Evolutionary conservation across 2,797 vertebrate species (phyloP), one percentile per base, ranked within the genome.

Genomic region (Craterocephalus amniculus): DNA sequence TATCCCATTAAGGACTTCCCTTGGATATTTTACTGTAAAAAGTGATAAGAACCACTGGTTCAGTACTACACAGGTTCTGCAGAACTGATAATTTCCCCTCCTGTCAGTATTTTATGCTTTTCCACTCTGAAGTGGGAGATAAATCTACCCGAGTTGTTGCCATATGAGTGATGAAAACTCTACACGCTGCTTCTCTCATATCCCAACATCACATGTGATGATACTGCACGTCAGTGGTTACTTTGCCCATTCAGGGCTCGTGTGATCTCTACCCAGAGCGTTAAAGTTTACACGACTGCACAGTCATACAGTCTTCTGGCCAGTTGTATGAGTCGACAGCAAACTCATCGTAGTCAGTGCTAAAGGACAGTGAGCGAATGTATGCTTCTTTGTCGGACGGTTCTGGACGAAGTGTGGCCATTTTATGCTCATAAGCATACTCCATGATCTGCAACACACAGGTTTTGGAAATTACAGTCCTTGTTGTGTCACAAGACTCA

Each of bases 321-420:
- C 97, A 99, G 72, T 87, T 34, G 56, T 97, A 97, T 11, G 95
- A 93, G 82, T 99, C 97, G 20, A 95, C 92, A 18, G 90, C 80
- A 56, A 98, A 96, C 79, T 95, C 92, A 4, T 95, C 96, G 34
- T 99, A 99, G 27, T 97, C 93, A 0, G 95, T 96, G 64, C 84
- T 95, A 63, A 96, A 99, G 75, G 95, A 83, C 48, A 96, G 94
- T 0, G 96, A 95, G 63, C 79, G 87, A 71, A 99, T 79, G 36
- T 95, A 94, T 0, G 92, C 95, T 67, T 95, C 94, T 73, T 98
- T 97, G 91, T 99, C 91, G 38, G 90, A 80, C 2, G 98, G 97
- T 87, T 99, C 96, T 0, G 98, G 98, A 12, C 84, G 92, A 80
- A 95, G 90, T 3, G 94, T 93, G 35, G 98, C 97, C 80, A 93